Base-by-base conservation (phyloP, 2,797 vertebrate genomes). In the Geotrypetes seraphini region DNA sequence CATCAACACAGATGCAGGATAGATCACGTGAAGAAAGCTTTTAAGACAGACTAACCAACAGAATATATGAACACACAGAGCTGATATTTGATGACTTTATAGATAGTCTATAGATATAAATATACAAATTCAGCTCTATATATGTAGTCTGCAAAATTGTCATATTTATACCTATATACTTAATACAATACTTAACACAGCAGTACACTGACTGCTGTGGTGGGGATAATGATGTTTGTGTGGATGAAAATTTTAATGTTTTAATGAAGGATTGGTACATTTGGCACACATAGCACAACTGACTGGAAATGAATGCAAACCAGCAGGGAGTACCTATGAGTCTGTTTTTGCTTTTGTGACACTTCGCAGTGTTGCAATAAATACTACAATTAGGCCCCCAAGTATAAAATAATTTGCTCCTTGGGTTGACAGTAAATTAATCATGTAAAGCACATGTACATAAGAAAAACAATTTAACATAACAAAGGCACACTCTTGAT, bases 261-360 rank as follows among this genome's bases (percentile, higher is more conserved):
- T 33, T 50, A 35, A 31, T 39, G 26, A 30, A 28, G 32, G 14
- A 8, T 14, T 18, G 22, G 24, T 34, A 7, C 3, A 44, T 14
- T 36, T 29, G 12, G 9, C 47, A 19, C 5, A 43, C 2, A 14
- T 12, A 5, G 13, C 27, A 8, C 15, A 36, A 33, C 1, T 0
- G 15, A 19, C 35, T 29, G n/a, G n/a, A 38, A 31, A 50, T 25
- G 30, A 40, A 4, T 2, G 7, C 16, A 5, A 4, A 35, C 16
- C 4, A 25, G 10, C 3, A 33, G 19, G 1, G 2, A 30, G 8
- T 24, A 30, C 5, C 23, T 46, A 25, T 20, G 23, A 4, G 10
- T 12, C 10, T 19, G 41, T 28, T 2, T 9, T 12, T 12, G 31
- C 6, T 7, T 25, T 3, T 10, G 5, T 14, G 9, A 5, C 19